Evolutionary conservation across 2,888 invertebrate species (phyloP), one percentile per base, ranked within the genome.

Genomic region (Asteroscopus sphinx): DNA sequence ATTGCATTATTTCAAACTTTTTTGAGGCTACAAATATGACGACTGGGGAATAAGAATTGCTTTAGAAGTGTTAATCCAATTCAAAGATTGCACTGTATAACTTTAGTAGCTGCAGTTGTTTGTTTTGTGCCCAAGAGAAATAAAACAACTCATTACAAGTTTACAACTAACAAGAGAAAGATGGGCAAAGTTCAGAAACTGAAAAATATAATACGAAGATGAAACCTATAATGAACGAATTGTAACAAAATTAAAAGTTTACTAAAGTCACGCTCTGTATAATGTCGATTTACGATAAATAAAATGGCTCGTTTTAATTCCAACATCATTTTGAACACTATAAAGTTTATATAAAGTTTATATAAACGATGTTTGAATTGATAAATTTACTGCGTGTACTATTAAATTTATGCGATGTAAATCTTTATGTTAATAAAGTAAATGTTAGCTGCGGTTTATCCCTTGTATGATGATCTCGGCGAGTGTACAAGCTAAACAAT

Each of bases 401-500:
- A 41, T 61, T 59, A 63, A 76, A 75, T 73, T 56, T 68, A 75
- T 73, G 60, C 74, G 41, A 76, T 76, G 70, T 70, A 76, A 70
- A 76, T 71, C 64, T 76, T 76, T 70, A 76, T 76, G 77, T 68
- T 73, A 72, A 72, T 76, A 66, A 77, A 77, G 67, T 62, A 66
- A 73, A 73, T 66, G 67, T 65, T 60, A 48, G 60, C 68, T 62
- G 60, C 56, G 62, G 70, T 74, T 70, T 71, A 75, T 73, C 70
- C 66, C 64, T 67, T 73, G 72, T 69, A 72, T 61, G 68, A 66
- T 66, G 69, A 66, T 73, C 68, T 69, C 64, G 47, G 51, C 45
- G 54, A 61, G 68, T 61, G 78, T 76, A 78, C 73, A 81, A 85
- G 83, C 83, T 83, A 83, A 89, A 89, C 90, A 88, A 91, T 90